These are phyloP conservation scores for Akabosia matsudoensis DNA, from an alignment of 1,140 invertebrate species.

Conservation along the genomic window DNA sequence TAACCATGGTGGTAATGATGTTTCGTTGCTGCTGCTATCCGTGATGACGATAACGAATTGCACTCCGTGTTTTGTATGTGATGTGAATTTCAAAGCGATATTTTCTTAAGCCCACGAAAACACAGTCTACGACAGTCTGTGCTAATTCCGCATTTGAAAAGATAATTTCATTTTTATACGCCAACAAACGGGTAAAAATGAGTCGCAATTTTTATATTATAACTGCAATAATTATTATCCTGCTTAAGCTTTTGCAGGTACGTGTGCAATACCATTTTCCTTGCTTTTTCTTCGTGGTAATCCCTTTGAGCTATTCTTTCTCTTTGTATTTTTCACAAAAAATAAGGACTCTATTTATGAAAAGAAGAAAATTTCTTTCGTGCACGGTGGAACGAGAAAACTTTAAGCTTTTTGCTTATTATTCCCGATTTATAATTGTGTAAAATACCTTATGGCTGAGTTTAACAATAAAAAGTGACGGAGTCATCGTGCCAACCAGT, in stretches of 20 bases:
- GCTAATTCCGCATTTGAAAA: no score
- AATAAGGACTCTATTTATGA: background rate
- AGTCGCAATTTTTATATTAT: slow-evolving; percentile 6
- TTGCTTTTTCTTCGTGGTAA: background rate
- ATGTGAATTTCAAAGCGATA: background rate
- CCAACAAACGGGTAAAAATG: no score
- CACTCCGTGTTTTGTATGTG: no score
- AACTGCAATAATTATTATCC: no score
- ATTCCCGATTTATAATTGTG: background rate
- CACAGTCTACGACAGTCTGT: no score
- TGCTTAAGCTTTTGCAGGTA: background rate
- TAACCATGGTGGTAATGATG: slow-evolving; percentile 8
- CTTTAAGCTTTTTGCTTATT: background rate
- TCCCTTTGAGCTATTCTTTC: background rate
- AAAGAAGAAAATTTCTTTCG: background rate
- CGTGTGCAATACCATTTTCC: slow-evolving; percentile 12
- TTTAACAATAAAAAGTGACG: background rate
- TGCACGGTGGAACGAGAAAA: background rate
- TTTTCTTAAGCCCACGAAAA: no score
- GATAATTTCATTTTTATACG: no score
- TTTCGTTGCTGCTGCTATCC: background rate
- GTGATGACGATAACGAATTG: background rate
- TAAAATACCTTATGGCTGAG: background rate
- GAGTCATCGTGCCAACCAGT: background rate
- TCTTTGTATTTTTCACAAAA: background rate